A percentile compares a stretch with the other conserved stretches of the same genome.
Conservation (phyloP, 2,113 vertebrate species). For the Toxostoma redivivum region DNA sequence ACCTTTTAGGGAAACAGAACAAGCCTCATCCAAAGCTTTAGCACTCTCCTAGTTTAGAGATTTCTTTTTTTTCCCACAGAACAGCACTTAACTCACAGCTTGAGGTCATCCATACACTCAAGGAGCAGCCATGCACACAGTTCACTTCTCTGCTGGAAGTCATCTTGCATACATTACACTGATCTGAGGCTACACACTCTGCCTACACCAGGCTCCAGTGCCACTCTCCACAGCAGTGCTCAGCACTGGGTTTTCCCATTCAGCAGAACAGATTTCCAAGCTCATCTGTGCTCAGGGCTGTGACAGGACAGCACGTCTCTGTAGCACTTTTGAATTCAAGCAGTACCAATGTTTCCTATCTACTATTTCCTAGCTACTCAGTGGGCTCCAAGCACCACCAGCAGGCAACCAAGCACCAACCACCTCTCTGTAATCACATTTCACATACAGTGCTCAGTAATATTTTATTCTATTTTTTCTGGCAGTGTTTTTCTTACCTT, state of each 20-base stretch:
- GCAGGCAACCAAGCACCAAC: background rate
- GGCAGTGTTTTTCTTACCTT: conserved; percentile 76
- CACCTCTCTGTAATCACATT: background rate
- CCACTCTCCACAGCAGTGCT: background rate
- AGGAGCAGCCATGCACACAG: rapidly evolving
- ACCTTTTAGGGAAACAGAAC: background rate
- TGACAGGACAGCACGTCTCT: background rate
- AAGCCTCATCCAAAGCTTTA: background rate
- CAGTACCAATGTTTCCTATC: background rate
- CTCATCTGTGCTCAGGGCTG: background rate
- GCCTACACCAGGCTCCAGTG: background rate
- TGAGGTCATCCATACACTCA: background rate
- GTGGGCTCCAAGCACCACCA: background rate
- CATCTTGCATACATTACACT: background rate
- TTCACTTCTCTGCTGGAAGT: background rate
- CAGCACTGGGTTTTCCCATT: background rate
- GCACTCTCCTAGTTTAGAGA: background rate
- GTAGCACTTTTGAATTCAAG: background rate
- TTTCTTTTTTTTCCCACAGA: background rate
- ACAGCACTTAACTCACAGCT: background rate
- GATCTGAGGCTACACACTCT: background rate
- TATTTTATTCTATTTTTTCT: background rate
- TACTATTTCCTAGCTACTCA: too few species aligned
- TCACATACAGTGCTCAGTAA: background rate
- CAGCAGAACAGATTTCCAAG: background rate